Evolutionary conservation across 2,797 vertebrate species (phyloP), one percentile per base, ranked within the genome.

Genomic region (Tiaroga cobitis): DNA sequence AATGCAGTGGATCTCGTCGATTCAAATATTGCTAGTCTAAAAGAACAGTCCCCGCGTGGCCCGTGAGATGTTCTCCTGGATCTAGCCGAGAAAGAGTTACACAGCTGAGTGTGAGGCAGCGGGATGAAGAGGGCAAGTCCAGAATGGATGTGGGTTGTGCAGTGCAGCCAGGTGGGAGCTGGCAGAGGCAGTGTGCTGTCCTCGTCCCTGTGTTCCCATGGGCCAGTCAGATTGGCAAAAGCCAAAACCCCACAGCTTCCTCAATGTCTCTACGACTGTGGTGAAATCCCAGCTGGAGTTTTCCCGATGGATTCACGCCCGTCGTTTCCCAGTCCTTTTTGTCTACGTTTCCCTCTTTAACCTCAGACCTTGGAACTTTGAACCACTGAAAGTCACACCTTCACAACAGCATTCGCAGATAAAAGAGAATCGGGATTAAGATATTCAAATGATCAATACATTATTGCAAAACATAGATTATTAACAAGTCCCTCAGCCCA

Each of bases 401-500:
- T 95, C 93, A 95, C 95, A 92, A 95, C 92, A 96, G 93, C 94
- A 92, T 93, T 93, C 90, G 93, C 92, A 92, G 93, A 93, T 93
- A 87, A 90, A 90, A 84, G 84, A 82, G 87, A 88, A 92, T 91
- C 89, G 90, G 92, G 91, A 90, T 93, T 91, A 92, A 94, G 95
- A 89, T 92, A 92, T 93, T 92, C 88, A 95, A 95, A 95, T 93
- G 89, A 94, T 94, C 91, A 88, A 94, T 95, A 95, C 92, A 93
- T 95, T 96, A 96, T 96, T 96, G 95, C 95, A 94, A 94, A 95
- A 96, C 94, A 94, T 94, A 95, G 92, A 95, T 95, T 94, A 95
- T 95, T 95, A 95, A 95, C 94, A 95, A 95, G 93, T 95, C 93
- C 93, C 92, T 93, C 92, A 93, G 93, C 93, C 94, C 93, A 93